A percentile compares a stretch with the other conserved stretches of the same genome.
Conservation (phyloP, 2,113 vertebrate species). For the Ceyx melanurus region DNA sequence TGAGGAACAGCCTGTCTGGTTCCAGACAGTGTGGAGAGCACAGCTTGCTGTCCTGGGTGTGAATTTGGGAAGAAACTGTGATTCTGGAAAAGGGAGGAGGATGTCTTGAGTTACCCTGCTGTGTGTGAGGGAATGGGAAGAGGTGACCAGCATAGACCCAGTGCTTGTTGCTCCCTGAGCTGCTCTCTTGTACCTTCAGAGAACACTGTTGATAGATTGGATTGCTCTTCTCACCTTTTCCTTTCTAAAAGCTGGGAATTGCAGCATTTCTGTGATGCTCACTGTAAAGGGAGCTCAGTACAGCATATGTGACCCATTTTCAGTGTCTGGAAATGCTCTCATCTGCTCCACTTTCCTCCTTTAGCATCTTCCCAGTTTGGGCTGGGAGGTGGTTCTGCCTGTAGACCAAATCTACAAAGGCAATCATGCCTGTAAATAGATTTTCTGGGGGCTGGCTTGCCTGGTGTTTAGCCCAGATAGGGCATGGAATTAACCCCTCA, state of each 20-base stretch:
- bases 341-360: constrained; percentile 42
- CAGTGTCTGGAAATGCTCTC: not conserved
- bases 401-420: not conserved
- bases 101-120: not conserved
- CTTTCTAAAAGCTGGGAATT: not conserved
- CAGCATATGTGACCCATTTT: constrained; percentile 30
- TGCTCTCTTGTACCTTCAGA: not conserved
- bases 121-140: too few relatives aligned
- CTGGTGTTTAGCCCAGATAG: not conserved
- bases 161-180: not conserved
- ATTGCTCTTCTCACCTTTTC: not conserved
- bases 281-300: not conserved
- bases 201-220: not conserved
- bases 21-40: not conserved
- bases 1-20: not conserved
- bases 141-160: not conserved
- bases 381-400: not conserved
- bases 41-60: not conserved
- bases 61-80: not conserved
- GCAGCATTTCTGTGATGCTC: not conserved
- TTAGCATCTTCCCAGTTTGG: not conserved
- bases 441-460: not conserved
- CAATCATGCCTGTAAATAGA: not conserved
- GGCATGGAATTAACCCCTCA: not conserved
- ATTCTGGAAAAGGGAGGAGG: not conserved